These are phyloP conservation scores for Drosophila nigrodunni DNA, from an alignment of 1,140 invertebrate genomes.

Conservation along the genomic window DNA sequence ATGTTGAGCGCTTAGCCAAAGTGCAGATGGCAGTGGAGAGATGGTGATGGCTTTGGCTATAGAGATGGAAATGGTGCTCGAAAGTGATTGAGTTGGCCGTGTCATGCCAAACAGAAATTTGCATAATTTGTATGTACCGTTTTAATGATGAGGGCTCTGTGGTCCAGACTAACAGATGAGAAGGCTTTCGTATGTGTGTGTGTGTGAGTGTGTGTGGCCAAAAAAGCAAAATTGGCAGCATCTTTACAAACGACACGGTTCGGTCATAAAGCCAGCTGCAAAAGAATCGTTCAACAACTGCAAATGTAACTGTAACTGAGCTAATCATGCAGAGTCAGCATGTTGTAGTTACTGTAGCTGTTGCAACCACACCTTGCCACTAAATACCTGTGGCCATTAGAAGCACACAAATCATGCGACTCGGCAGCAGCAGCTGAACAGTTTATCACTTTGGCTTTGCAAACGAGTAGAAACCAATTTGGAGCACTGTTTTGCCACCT, in stretches of 20 bases:
- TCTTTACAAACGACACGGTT: slow-evolving; percentile 64
- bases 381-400: slow-evolving; percentile 54
- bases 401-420: slow-evolving; percentile 56
- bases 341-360: not conserved
- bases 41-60: slow-evolving; percentile 35
- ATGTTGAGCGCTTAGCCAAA: slow-evolving; percentile 48
- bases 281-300: slow-evolving; percentile 22
- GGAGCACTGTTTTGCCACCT: slow-evolving; percentile 51
- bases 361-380: slow-evolving; percentile 24
- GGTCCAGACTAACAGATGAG: slow-evolving; percentile 38
- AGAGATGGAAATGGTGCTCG: slow-evolving; percentile 6
- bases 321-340: slow-evolving; percentile 27
- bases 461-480: slow-evolving; percentile 69
- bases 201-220: not conserved
- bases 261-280: slow-evolving; percentile 61
- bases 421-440: slow-evolving; percentile 61
- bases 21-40: not conserved
- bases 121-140: slow-evolving; percentile 57
- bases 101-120: slow-evolving; percentile 49
- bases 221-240: slow-evolving; percentile 44
- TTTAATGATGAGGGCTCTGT: slow-evolving; percentile 22
- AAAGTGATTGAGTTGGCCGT: slow-evolving; percentile 45
- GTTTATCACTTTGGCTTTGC: slow-evolving; percentile 61
- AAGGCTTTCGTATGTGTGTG: too few relatives aligned
- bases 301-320: slow-evolving; percentile 14